phyloP scores from a whole-genome alignment of 1,140 invertebrate genomes.

The Drosophila elegans region DNA sequence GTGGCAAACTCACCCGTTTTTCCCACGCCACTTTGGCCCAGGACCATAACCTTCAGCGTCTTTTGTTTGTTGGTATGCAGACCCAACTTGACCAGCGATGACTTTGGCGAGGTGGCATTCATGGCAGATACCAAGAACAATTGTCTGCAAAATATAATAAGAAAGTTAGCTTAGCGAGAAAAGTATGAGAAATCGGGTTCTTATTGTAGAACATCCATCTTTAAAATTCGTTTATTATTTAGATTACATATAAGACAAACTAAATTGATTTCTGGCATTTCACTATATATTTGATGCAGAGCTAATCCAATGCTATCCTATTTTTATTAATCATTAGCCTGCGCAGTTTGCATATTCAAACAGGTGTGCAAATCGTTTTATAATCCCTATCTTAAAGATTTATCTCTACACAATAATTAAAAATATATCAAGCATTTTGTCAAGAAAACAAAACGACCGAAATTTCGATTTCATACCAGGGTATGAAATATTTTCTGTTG shows the following conservation, averaged over 20 bases:
- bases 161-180: neutral
- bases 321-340: too few relatives aligned
- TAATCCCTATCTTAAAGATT: too few relatives aligned
- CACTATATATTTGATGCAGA: too few relatives aligned
- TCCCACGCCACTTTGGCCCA: conserved; percentile 91
- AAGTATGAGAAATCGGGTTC: neutral
- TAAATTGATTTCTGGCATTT: too few relatives aligned
- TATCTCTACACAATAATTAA: too few relatives aligned
- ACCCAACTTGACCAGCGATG: conserved; percentile 88
- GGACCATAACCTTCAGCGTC: conserved; percentile 90
- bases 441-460: neutral
- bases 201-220: neutral
- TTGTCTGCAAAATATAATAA: conserved; percentile 38
- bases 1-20: conserved; percentile 88
- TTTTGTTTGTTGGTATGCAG: conserved; percentile 86
- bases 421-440: too few relatives aligned
- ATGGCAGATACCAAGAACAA: conserved; percentile 64
- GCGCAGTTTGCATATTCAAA: too few relatives aligned
- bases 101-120: conserved; percentile 88
- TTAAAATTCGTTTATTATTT: neutral
- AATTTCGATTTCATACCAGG: neutral
- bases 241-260: too few relatives aligned
- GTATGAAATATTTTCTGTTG: neutral
- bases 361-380: too few relatives aligned
- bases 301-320: too few relatives aligned